Percentiles rank a stretch among this genome's conserved stretches.
Evolutionary conservation across 2,797 vertebrate genomes (phyloP).

Genomic region (Pterois miles): DNA sequence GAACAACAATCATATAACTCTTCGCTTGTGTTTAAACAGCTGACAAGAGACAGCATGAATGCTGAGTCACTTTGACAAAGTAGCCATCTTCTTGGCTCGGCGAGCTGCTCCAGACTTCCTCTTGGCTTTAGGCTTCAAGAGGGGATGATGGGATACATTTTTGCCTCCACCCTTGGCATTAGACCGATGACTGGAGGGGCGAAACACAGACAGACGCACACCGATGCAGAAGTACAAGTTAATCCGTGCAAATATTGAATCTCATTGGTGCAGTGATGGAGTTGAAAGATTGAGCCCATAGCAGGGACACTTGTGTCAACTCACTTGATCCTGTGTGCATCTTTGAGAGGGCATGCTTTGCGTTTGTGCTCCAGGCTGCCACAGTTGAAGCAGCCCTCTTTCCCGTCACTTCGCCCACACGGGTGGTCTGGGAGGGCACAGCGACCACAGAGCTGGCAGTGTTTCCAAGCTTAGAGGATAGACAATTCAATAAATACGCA

Average conservation of each 20-base stretch:
- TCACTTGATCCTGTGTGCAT: constrained; percentile 32
- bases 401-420: constrained; percentile 69
- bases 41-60: neutral
- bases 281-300: neutral
- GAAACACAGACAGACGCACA: neutral
- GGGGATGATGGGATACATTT: neutral
- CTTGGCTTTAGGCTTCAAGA: constrained; percentile 38
- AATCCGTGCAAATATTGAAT: neutral
- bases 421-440: constrained; percentile 88
- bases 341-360: constrained; percentile 81
- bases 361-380: constrained; percentile 88
- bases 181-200: neutral
- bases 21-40: neutral
- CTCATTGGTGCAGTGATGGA: fast-evolving
- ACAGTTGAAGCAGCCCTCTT: constrained; percentile 88
- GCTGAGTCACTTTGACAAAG: constrained; percentile 31
- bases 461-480: constrained; percentile 87
- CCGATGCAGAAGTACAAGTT: neutral
- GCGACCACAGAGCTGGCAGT: constrained; percentile 85
- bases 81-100: constrained; percentile 51
- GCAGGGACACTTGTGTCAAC: neutral
- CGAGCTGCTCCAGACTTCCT: constrained; percentile 59
- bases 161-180: constrained; percentile 22
- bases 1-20: neutral
- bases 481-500: neutral